phyloP scores from a whole-genome alignment of 2,113 vertebrate species.

The Pseudopodoces humilis region DNA sequence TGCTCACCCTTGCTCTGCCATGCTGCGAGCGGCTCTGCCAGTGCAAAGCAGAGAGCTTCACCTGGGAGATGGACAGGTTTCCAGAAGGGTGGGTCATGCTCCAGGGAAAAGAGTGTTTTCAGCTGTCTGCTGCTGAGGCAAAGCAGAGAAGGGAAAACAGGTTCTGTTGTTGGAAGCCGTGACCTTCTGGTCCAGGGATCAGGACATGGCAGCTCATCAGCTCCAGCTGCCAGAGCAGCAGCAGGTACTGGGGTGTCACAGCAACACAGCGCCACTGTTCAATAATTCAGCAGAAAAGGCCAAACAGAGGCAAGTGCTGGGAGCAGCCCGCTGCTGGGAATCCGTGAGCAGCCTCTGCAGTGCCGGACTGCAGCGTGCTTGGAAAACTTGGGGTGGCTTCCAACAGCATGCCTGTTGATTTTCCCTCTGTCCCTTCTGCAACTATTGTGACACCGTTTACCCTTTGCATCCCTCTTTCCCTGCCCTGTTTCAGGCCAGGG shows the following conservation, averaged over 20 bases:
- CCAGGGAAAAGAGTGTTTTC: not conserved
- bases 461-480: not conserved
- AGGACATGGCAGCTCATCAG: not conserved
- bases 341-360: not conserved
- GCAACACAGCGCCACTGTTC: not conserved
- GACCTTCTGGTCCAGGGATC: not conserved
- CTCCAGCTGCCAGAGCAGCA: not conserved
- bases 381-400: not conserved
- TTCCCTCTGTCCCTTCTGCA: not conserved
- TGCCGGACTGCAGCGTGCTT: accelerated
- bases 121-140: slow-evolving; percentile 4
- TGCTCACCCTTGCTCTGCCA: accelerated
- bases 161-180: not conserved
- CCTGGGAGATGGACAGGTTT: not conserved
- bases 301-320: not conserved
- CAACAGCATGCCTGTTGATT: not conserved
- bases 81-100: not conserved
- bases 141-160: slow-evolving; percentile 4
- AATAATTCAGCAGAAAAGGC: slow-evolving; percentile 49
- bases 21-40: not conserved
- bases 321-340: not conserved
- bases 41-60: not conserved
- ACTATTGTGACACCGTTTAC: not conserved
- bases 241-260: not conserved
- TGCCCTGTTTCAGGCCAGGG: not conserved